These are phyloP conservation scores for Podilymbus podiceps DNA, from an alignment of 2,113 vertebrate genomes.

Conservation along the genomic window DNA sequence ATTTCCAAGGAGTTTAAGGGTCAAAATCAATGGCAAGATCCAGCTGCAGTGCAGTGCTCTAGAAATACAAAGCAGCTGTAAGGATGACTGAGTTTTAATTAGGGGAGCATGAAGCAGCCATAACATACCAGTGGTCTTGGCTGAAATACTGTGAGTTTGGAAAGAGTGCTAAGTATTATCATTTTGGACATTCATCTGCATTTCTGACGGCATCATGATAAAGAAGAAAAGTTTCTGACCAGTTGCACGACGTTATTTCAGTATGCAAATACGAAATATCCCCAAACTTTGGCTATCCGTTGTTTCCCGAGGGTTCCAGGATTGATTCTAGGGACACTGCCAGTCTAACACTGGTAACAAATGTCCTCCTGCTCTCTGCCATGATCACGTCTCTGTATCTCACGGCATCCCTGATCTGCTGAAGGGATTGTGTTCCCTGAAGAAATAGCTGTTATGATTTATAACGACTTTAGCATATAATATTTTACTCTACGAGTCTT, in stretches of 20 bases:
- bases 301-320: not conserved
- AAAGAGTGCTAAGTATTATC: not conserved
- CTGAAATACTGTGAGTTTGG: not conserved
- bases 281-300: not conserved
- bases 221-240: not conserved
- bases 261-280: not conserved
- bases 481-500: not conserved
- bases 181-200: not conserved
- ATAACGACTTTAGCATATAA: not conserved
- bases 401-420: not conserved
- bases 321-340: not conserved
- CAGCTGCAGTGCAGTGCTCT: constrained; percentile 26
- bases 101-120: not conserved
- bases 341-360: not conserved
- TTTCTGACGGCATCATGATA: not conserved
- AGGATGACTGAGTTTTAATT: constrained; percentile 11
- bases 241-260: not conserved
- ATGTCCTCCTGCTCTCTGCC: not conserved
- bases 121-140: constrained; percentile 2
- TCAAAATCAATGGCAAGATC: not conserved
- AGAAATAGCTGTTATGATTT: not conserved
- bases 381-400: not conserved
- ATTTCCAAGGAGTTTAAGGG: not conserved
- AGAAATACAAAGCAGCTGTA: constrained; percentile 34
- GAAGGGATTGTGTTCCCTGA: not conserved